Conservation (phyloP, 2,797 vertebrate species). For the Carcharodon carcharias region DNA sequence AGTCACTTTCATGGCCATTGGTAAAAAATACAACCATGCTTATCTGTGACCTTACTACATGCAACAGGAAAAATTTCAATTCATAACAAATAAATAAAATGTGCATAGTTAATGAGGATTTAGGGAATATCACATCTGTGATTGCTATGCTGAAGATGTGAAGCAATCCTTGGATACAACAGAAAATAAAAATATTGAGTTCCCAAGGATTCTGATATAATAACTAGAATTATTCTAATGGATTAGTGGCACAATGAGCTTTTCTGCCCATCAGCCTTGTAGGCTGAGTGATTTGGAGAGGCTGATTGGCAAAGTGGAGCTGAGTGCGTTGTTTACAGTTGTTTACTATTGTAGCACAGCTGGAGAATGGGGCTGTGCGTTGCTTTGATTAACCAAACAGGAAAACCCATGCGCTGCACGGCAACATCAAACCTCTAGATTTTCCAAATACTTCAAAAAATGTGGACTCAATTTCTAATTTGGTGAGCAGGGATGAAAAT, state of each 20-base stretch:
- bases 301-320: background rate
- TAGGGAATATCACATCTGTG: background rate
- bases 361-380: background rate
- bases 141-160: background rate
- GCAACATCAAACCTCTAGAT: background rate
- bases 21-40: background rate
- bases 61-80: background rate
- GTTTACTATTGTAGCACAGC: background rate
- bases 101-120: background rate
- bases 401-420: background rate
- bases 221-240: background rate
- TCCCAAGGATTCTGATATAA: background rate
- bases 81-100: background rate
- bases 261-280: background rate
- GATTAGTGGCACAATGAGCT: background rate
- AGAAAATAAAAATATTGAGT: background rate
- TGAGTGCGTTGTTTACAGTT: background rate
- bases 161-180: background rate
- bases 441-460: background rate
- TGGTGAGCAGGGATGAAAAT: background rate
- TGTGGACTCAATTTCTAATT: background rate
- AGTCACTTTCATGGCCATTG: too few relatives aligned
- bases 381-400: background rate
- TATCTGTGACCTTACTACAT: background rate
- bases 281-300: background rate